Evolutionary conservation across 2,888 invertebrate genomes (phyloP).

Genomic region (Macaria notata): DNA sequence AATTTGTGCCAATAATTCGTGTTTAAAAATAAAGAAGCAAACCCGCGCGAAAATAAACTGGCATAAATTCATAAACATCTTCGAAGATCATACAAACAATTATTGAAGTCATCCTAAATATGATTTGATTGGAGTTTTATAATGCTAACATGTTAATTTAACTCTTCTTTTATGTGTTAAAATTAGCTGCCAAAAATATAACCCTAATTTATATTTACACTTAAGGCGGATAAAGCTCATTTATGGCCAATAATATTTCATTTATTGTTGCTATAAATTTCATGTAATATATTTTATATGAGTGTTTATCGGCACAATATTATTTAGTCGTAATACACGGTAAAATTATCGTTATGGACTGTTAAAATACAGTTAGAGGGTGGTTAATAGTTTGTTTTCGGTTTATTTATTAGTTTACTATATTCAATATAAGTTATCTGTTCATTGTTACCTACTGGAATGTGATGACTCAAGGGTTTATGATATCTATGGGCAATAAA

Average conservation of each 20-base stretch:
- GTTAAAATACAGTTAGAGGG: constrained; percentile 16
- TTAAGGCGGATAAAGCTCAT: constrained; percentile 30
- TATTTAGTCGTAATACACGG: constrained; percentile 15
- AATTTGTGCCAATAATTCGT: constrained; percentile 20
- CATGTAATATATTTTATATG: constrained; percentile 10
- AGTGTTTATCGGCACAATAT: constrained; percentile 21
- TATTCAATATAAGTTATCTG: background rate
- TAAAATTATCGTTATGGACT: constrained; percentile 24
- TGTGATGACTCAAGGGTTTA: no score
- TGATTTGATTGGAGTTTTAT: constrained; percentile 49
- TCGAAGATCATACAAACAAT: constrained; percentile 42
- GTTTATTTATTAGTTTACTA: constrained; percentile 12
- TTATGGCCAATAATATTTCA: constrained; percentile 36
- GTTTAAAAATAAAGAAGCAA: constrained; percentile 17
- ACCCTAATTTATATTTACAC: constrained; percentile 39
- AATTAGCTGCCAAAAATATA: constrained; percentile 32
- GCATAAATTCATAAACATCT: constrained; percentile 34
- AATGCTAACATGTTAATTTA: constrained; percentile 36
- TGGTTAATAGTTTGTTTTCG: constrained; percentile 20
- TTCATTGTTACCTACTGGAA: no score
- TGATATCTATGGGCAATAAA: no score
- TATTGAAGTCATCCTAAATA: constrained; percentile 41
- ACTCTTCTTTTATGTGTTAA: constrained; percentile 25
- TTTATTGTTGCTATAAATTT: constrained; percentile 19
- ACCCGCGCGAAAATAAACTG: constrained; percentile 7